Percentiles rank a stretch among this genome's conserved stretches.
Evolutionary conservation across 2,888 invertebrate genomes (phyloP).

Genomic region (Ectemnius cavifrons): DNA sequence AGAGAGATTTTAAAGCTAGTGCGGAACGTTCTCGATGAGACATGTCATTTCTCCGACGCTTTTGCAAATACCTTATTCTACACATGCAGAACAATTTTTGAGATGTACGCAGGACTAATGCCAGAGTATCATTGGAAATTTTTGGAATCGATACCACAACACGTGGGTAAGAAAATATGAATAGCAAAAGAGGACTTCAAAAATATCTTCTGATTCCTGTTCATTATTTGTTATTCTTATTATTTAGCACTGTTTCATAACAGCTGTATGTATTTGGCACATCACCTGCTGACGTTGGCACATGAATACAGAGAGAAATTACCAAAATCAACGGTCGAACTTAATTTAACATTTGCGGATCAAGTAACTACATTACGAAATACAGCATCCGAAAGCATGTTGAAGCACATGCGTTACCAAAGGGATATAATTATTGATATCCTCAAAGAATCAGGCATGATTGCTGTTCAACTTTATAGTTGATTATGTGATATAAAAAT

Average conservation of each 20-base stretch:
- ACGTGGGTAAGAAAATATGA: conserved; percentile 82
- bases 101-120: conserved; percentile 87
- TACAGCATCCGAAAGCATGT: conserved; percentile 85
- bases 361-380: conserved; percentile 84
- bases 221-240: conserved; percentile 1
- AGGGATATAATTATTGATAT: conserved; percentile 87
- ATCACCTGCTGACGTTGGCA: conserved; percentile 84
- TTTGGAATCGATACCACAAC: conserved; percentile 91
- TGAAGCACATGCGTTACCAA: conserved; percentile 87
- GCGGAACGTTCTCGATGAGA: conserved; percentile 84
- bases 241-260: conserved; percentile 90
- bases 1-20: conserved; percentile 83
- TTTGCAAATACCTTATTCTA: conserved; percentile 84
- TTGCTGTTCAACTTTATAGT: not conserved
- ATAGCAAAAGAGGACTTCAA: not conserved
- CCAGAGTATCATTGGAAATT: conserved; percentile 89
- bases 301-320: conserved; percentile 84
- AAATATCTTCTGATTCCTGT: not conserved
- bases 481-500: not conserved
- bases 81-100: conserved; percentile 86
- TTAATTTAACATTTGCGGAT: conserved; percentile 84
- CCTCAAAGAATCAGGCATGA: conserved; percentile 85
- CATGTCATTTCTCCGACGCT: conserved; percentile 81
- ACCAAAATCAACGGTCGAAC: conserved; percentile 79
- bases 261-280: conserved; percentile 93